phyloP scores from a whole-genome alignment of 1,140 invertebrate genomes.

The Drosophila carrolli region DNA sequence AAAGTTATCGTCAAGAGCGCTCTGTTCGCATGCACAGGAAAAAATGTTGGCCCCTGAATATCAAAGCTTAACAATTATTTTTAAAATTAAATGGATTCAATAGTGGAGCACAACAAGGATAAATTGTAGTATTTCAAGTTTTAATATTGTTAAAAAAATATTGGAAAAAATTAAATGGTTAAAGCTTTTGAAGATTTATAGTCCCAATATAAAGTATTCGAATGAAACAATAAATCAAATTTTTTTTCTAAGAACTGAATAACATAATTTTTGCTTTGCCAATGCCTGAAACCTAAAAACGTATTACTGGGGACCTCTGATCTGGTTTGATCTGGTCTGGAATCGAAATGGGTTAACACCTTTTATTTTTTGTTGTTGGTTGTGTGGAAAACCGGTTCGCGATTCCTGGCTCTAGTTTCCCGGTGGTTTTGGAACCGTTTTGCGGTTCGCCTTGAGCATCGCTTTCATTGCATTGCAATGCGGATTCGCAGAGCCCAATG shows the following conservation, averaged over 20 bases:
- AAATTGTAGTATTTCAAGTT: too few relatives aligned
- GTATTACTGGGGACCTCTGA: neutral
- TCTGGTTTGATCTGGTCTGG: constrained; percentile 42
- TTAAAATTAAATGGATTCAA: too few relatives aligned
- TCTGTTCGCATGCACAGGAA: constrained; percentile 25
- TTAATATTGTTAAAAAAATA: too few relatives aligned
- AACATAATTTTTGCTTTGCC: neutral
- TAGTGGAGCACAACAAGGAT: too few relatives aligned
- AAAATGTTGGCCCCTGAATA: neutral
- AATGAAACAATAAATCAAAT: too few relatives aligned
- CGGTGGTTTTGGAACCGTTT: constrained; percentile 33
- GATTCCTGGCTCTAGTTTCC: constrained; percentile 62
- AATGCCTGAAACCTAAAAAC: constrained; percentile 6
- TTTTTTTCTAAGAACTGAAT: too few relatives aligned
- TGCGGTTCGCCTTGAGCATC: constrained; percentile 73
- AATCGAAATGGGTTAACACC: constrained; percentile 80
- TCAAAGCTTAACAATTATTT: too few relatives aligned
- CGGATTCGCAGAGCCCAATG: constrained; percentile 81
- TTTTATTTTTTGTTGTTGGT: constrained; percentile 31
- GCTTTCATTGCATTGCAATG: constrained; percentile 64
- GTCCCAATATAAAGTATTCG: too few relatives aligned
- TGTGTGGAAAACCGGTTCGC: constrained; percentile 51
- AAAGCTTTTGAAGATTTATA: too few relatives aligned
- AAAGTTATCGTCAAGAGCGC: constrained; percentile 82
- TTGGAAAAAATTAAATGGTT: too few relatives aligned